Base-by-base conservation (phyloP, 2,797 vertebrate species). In the Babyrousa celebensis region DNA sequence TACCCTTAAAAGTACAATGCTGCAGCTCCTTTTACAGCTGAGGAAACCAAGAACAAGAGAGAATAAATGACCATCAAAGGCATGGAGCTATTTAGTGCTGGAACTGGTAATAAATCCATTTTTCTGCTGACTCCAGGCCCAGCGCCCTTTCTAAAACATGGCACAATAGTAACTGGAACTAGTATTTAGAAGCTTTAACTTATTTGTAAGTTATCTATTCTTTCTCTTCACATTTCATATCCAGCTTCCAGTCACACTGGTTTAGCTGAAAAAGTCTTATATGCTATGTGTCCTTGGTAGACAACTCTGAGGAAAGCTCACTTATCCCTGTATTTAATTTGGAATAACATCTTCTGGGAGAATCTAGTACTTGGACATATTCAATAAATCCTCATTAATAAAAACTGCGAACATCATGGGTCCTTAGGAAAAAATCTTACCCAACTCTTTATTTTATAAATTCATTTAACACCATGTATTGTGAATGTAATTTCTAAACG, bases 241-340 rank as follows among this genome's bases (percentile, higher is more conserved):
- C 43, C 21, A 65, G 62, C 92, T 95, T 92, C 72, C 70, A 74
- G 68, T 85, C 43, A 85, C 7, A 20, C 32, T 80, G 84, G 18
- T 86, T 85, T 86, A 91, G 74, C 56, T 63, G 43, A 62, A 88
- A 91, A 85, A 67, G 29, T 79, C 90, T 95, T 60, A 85, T 48
- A 60, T 58, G 65, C 5, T 74, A 12, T 75, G 36, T 65, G 40
- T 91, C 58, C 52, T 96, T 91, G 89, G 40, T 67, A 89, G 74
- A 80, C n/a, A 91, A 36, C 25, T 72, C 16, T 36, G 63, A 84
- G 60, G 68, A 92, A 74, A 77, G 9, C 48, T 18, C 56, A 80
- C 25, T 77, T 70, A 77, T 56, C 25, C 25, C 87, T 68, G 0
- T 94, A 21, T 79, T 94, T 94, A 89, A 91, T 87, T 94, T 93